Base-by-base conservation (phyloP, 1,140 invertebrate species). In the Conus ventricosus region DNA sequence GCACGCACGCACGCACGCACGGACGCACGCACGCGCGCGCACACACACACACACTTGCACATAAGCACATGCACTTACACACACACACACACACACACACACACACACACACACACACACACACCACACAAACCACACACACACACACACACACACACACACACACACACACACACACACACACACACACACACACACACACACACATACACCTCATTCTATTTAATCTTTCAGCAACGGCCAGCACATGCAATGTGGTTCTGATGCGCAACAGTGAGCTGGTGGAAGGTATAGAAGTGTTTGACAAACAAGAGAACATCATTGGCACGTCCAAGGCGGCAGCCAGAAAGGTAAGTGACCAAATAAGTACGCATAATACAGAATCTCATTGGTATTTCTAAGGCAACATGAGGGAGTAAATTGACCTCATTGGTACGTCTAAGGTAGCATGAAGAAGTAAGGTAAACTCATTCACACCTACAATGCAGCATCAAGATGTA, bases 201-300 rank as follows among this genome's bases (percentile, higher is more conserved):
- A 8, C 1, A 60, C 57, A 60, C 57, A 15, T 0, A 15, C 8
- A 60, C 8, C 57, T 60, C 15, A 15, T 60, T 60, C 3, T 39
- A 1, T 39, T 39, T 39, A 1, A 39, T 83, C 17, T 87, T 87
- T 89, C 89, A 94, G 95, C 95, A 6, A 92, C 93, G 27, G 96
- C 96, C 20, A 96, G 95, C 85, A 94, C 95, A 0, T 94, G 95
- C 87, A 96, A 96, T 91, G 95, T 96, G 5, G 71, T 96, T n/a
- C 92, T 96, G 71, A 96, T 96, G 96, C 91, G 96, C 78, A 95
- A 95, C 89, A 95, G 94, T 88, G 96, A 96, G 90, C 90, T 96
- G 51, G 90, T 94, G 63, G 95, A 95, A 81, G 96, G 96, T 27
- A 96, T 96, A 87, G 94, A 95, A 67, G 96, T 96, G 7, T 91